Percentiles rank a stretch among this genome's conserved stretches.
These are phyloP conservation scores for Calameuta idolon DNA, from an alignment of 2,888 invertebrate species.

Conservation along the genomic window DNA sequence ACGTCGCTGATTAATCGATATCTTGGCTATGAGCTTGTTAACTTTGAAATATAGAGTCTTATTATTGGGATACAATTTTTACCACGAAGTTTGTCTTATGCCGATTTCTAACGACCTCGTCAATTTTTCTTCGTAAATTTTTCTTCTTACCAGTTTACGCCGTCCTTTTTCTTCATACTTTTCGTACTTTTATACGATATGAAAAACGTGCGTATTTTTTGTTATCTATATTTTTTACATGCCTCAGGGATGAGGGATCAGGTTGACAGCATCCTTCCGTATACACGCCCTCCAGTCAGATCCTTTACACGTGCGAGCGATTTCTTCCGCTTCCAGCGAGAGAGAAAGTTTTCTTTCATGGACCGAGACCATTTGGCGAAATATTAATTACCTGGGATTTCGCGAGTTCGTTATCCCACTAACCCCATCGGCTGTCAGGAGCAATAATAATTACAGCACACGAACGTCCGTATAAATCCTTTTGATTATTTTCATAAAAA, in stretches of 20 bases:
- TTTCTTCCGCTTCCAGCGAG: not conserved
- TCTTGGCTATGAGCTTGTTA: not conserved
- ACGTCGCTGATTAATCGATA: not conserved
- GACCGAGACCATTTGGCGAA: not conserved
- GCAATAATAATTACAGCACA: not conserved
- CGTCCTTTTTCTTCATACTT: not conserved
- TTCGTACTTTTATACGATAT: not conserved
- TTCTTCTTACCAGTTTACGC: not conserved
- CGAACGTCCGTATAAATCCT: not conserved
- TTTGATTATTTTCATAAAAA: not conserved
- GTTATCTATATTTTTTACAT: not conserved
- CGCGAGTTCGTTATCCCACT: conserved; percentile 7
- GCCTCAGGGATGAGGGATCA: not conserved
- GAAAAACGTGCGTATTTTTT: not conserved
- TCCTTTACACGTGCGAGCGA: not conserved
- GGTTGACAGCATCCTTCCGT: not conserved
- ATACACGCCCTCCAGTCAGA: not conserved
- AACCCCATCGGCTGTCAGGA: not conserved
- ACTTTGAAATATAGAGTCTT: not conserved
- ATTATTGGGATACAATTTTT: not conserved
- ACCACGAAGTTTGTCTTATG: not conserved
- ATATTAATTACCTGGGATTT: conserved; percentile 5
- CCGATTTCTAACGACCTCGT: not conserved
- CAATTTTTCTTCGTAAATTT: not conserved
- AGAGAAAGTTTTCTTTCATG: conserved; percentile 1